Evolutionary conservation across 2,888 invertebrate species (phyloP).

Genomic region (Atrina japonica): DNA sequence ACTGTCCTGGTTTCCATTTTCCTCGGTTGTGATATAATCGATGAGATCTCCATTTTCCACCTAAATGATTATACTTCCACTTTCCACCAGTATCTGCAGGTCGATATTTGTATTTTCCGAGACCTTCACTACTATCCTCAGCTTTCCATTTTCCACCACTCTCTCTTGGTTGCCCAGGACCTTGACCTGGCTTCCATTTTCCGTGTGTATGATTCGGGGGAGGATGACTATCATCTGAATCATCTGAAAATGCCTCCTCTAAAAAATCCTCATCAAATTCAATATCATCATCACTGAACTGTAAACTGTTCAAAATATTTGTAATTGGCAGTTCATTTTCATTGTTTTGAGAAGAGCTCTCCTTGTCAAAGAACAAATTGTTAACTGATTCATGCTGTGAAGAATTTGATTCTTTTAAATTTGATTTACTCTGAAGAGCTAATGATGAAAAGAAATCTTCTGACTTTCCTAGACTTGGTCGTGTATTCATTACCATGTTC

Average conservation of each 20-base stretch:
- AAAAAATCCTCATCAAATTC: conserved; percentile 69
- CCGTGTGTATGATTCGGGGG: conserved; percentile 82
- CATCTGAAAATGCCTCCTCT: conserved; percentile 66
- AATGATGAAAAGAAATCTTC: conserved; percentile 91
- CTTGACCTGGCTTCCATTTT: conserved; percentile 86
- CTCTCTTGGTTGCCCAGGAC: conserved; percentile 47
- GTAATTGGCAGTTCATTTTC: conserved; percentile 70
- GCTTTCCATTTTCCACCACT: conserved; percentile 87
- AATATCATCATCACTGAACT: conserved; percentile 73
- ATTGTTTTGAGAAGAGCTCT: conserved; percentile 32
- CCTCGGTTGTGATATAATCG: conserved; percentile 39
- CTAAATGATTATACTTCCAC: conserved; percentile 84
- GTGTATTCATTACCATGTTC: conserved; percentile 48
- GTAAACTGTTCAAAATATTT: conserved; percentile 74
- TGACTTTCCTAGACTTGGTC: conserved; percentile 48
- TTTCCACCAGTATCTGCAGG: conserved; percentile 84
- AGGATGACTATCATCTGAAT: conserved; percentile 58
- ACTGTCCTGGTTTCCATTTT: conserved; percentile 52
- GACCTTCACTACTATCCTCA: conserved; percentile 55
- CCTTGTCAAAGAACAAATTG: conserved; percentile 35
- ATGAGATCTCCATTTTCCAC: conserved; percentile 33
- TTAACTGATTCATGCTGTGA: conserved; percentile 33
- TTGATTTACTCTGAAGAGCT: conserved; percentile 78
- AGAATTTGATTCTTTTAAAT: conserved; percentile 29
- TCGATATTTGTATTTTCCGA: conserved; percentile 34